Evolutionary conservation across 2,797 vertebrate genomes (phyloP).

Genomic region (Bovichtus variegatus): DNA sequence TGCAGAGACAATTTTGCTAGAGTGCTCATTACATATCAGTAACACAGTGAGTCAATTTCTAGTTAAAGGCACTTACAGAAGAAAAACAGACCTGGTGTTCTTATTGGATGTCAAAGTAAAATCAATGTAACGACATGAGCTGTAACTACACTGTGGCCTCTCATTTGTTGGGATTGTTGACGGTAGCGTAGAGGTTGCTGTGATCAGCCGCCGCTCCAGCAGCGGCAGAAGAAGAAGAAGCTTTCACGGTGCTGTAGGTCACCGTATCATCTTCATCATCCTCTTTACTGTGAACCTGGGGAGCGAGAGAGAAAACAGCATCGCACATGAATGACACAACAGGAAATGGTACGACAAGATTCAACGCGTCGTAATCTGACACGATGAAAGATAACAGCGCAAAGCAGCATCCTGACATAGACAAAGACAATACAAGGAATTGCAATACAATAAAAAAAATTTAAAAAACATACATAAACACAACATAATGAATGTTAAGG

Average conservation of each 20-base stretch:
- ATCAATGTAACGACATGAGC: not conserved
- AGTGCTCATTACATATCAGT: not conserved
- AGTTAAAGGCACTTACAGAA: too few species aligned
- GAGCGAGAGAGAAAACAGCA: not conserved
- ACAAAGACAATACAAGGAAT: not conserved
- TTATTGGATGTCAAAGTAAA: not conserved
- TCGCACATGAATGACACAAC: not conserved
- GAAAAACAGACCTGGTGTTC: not conserved
- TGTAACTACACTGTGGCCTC: not conserved
- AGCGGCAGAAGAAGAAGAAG: not conserved
- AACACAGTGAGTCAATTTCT: not conserved
- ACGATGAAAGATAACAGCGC: not conserved
- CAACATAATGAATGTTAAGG: not conserved
- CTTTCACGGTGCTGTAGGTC: not conserved
- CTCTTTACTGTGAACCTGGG: not conserved
- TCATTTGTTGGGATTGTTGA: not conserved
- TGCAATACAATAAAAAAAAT: too few species aligned
- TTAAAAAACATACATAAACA: not conserved
- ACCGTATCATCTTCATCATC: not conserved
- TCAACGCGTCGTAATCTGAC: not conserved
- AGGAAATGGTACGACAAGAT: not conserved
- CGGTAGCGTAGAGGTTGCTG: not conserved
- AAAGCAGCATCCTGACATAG: not conserved
- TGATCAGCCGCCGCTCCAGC: not conserved
- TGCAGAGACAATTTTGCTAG: not conserved